phyloP scores from a whole-genome alignment of 2,888 invertebrate species.

The Diarsia rubi region DNA sequence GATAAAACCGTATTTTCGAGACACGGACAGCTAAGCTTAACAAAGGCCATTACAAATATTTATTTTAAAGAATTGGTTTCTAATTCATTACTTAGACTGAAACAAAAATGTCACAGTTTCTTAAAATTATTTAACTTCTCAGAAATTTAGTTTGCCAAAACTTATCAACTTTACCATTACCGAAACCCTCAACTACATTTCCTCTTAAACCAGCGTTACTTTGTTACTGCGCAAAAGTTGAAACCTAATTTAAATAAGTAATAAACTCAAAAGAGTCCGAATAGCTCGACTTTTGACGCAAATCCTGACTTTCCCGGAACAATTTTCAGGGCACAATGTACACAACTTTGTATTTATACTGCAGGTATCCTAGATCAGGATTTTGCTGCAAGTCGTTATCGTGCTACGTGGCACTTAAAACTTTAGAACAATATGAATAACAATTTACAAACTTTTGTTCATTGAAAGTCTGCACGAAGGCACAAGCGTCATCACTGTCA shows the following conservation, averaged over 20 bases:
- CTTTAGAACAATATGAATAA: conserved; percentile 48
- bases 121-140: conserved; percentile 8
- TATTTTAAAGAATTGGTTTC: neutral
- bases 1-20: neutral
- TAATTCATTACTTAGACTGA: neutral
- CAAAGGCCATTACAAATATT: neutral
- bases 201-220: conserved; percentile 9
- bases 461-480: conserved; percentile 50
- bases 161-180: conserved; percentile 12
- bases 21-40: too few species aligned
- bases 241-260: conserved; percentile 44
- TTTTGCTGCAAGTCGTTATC: conserved; percentile 27
- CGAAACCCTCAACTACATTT: conserved; percentile 37
- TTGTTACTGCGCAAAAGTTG: conserved; percentile 27
- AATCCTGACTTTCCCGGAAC: conserved; percentile 15
- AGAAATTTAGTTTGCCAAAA: conserved; percentile 12
- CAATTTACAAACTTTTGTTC: conserved; percentile 40
- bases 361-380: conserved; percentile 42
- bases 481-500: conserved; percentile 50
- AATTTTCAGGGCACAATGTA: conserved; percentile 27
- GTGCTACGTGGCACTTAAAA: conserved; percentile 43
- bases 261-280: conserved; percentile 8
- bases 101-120: neutral
- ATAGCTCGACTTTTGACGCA: neutral
- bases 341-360: conserved; percentile 36